Base-by-base conservation (phyloP, 2,888 invertebrate genomes). In the Quadroppia sp. region DNA sequence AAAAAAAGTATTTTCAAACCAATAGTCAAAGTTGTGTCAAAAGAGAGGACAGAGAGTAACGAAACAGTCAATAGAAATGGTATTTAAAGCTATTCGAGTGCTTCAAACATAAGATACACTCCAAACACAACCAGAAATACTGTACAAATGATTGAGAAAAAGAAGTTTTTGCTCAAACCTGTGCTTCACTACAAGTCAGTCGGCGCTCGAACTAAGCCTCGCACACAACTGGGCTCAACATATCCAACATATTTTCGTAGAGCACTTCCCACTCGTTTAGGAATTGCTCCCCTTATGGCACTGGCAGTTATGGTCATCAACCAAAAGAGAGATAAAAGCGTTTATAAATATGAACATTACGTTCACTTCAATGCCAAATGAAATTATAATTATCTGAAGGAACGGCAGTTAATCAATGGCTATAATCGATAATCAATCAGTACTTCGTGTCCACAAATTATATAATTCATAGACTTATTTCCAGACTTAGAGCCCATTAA, bases 241-340 rank as follows among this genome's bases (percentile, higher is more conserved):
- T 36, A 36, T 36, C 36, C 36, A 45, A 45, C 45, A 45, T 36
- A 36, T 45, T 53, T 53, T 53, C 23, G 7, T 23, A 6, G 6
- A 53, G 53, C 28, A 53, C 53, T 53, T 53, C 53, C 53, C 53
- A 53, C 53, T 53, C 53, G 3, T 15, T 45, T 13, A 45, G 23
- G 53, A 53, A 53, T 53, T 53, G 53, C 53, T 53, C n/a, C 20
- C 53, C 53, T 53, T 53, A 53, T 53, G 53, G 45, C 45, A 45
- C 45, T 13, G 45, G 53, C 53, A 53, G 53, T 53, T 53, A 53
- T 53, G 53, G 53, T 53, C 53, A 53, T 53, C 53, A 53, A 13
- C 53, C 53, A 53, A 20, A 53, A 20, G 53, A 53, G 45, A 45
- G 36, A 36, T 50, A 50, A 20, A 53, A 53, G 53, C 45, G 45